A percentile compares a stretch with the other conserved stretches of the same genome.
These are phyloP conservation scores for Eptesicus fuscus DNA, from an alignment of 2,113 vertebrate genomes.

Conservation along the genomic window DNA sequence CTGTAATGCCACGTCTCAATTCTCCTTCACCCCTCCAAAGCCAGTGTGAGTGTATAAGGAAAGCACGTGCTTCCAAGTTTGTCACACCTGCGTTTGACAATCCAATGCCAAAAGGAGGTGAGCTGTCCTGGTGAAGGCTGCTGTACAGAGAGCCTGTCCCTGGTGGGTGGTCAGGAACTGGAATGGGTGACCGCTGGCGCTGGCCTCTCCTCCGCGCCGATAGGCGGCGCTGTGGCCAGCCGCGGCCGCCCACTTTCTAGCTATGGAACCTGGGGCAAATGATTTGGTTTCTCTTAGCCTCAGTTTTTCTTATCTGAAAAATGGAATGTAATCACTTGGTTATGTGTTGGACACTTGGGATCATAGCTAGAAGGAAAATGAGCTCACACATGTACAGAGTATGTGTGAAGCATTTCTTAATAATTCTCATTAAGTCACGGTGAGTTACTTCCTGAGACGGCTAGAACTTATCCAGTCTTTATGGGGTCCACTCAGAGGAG, in stretches of 20 bases:
- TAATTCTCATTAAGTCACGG: not conserved
- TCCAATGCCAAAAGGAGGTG: not conserved
- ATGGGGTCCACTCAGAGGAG: not conserved
- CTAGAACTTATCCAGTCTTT: not conserved
- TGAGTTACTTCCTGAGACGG: not conserved
- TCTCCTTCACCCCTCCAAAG: not conserved
- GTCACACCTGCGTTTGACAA: not conserved
- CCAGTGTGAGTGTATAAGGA: not conserved
- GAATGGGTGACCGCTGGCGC: not conserved
- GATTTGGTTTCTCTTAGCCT: not conserved
- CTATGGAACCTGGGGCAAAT: not conserved
- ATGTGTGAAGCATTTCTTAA: not conserved
- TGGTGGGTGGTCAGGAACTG: accelerated
- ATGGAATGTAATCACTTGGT: not conserved
- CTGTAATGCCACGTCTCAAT: not conserved
- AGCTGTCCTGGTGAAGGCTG: not conserved
- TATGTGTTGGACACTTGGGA: not conserved
- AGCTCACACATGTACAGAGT: not conserved
- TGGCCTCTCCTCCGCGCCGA: constrained; percentile 5
- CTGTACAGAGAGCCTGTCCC: too few species aligned
- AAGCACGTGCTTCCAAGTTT: not conserved
- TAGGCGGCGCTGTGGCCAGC: constrained; percentile 47
- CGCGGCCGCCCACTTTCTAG: not conserved
- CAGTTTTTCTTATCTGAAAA: not conserved
- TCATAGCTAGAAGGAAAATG: not conserved